These are phyloP conservation scores for Eupithecia vulgata DNA, from an alignment of 2,888 invertebrate species.

Conservation along the genomic window DNA sequence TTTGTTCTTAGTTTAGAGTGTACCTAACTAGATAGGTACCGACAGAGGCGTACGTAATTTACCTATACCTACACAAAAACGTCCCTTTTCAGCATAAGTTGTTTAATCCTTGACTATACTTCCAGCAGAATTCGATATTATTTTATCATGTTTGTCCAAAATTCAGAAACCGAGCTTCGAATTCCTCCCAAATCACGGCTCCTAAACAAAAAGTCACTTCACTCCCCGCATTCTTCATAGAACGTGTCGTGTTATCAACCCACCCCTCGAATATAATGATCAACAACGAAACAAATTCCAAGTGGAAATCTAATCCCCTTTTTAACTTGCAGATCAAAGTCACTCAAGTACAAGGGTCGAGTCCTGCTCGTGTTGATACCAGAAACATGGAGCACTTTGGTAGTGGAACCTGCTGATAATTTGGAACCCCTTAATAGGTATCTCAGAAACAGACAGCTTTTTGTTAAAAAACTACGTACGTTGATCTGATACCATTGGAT, in stretches of 20 bases:
- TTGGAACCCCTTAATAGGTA: no score
- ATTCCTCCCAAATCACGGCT: conserved; percentile 1
- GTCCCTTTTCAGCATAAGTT: no score
- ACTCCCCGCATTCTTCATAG: not conserved
- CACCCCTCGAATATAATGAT: conserved; percentile 36
- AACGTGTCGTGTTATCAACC: conserved; percentile 11
- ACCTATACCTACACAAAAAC: no score
- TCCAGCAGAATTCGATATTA: no score
- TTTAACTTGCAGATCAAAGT: conserved; percentile 60
- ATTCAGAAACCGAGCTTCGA: not conserved
- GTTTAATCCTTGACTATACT: no score
- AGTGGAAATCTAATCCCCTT: conserved; percentile 48
- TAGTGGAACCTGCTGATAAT: not conserved
- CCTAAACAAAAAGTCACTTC: not conserved
- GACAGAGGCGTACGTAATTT: no score
- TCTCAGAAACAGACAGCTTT: no score
- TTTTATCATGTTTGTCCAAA: not conserved
- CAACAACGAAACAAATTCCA: conserved; percentile 39
- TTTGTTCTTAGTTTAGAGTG: no score
- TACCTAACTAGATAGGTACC: no score
- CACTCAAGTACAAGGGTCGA: conserved; percentile 52
- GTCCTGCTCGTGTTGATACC: conserved; percentile 50
- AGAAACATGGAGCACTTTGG: conserved; percentile 26
- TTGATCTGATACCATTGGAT: no score
- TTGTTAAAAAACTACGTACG: no score